Evolutionary conservation across 2,797 vertebrate genomes (phyloP).

Genomic region (Leptodactylus fallax): DNA sequence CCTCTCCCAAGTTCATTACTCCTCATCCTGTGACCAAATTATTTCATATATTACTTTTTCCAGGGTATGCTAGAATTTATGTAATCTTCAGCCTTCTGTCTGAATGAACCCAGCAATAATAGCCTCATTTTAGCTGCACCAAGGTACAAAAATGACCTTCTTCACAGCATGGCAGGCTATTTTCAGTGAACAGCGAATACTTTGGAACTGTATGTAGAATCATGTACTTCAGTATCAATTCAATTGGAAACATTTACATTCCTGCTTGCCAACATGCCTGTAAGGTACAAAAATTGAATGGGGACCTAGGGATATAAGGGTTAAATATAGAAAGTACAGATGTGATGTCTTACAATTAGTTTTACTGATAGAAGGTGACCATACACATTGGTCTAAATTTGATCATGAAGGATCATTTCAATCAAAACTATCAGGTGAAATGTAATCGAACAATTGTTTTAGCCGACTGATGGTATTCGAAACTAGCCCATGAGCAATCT

Average conservation of each 20-base stretch:
- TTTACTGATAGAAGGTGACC: neutral
- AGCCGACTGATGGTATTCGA: no score
- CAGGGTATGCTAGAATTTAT: neutral
- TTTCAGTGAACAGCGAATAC: neutral
- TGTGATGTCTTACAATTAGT: neutral
- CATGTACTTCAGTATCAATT: neutral
- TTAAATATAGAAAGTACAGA: neutral
- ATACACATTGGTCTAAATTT: no score
- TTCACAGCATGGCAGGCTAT: neutral
- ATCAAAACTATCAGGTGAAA: no score
- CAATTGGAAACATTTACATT: neutral
- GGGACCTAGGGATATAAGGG: neutral
- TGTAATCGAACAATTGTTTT: no score
- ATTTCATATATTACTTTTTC: neutral
- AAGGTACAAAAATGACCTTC: neutral
- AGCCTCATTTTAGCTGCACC: neutral
- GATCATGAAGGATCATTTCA: no score
- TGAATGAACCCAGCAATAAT: neutral
- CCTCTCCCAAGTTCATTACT: neutral
- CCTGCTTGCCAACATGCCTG: neutral
- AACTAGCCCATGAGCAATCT: no score
- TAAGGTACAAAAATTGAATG: neutral
- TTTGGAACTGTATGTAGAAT: conserved; percentile 1
- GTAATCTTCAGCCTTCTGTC: neutral
- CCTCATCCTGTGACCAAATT: neutral